phyloP scores from a whole-genome alignment of 2,888 invertebrate genomes.

The Caenorhabditis becei region DNA sequence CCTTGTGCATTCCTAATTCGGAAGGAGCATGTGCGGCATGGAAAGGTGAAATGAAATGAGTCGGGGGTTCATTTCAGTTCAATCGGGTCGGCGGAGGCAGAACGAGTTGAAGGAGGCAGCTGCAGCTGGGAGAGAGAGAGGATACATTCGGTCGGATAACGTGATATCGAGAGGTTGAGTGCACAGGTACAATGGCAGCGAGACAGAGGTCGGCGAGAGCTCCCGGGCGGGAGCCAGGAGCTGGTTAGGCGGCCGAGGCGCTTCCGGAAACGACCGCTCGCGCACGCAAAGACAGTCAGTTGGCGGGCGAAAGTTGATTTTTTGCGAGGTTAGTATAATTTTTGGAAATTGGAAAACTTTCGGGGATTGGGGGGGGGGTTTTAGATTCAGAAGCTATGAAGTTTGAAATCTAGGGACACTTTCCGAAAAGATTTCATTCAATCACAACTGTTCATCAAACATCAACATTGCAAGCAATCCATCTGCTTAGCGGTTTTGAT shows the following conservation, averaged over 20 bases:
- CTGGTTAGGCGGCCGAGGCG: slow-evolving; percentile 30
- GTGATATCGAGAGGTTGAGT: slow-evolving; percentile 56
- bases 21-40: slow-evolving; percentile 4
- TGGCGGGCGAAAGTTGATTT: too few relatives aligned
- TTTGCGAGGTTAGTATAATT: too few relatives aligned
- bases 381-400: too few relatives aligned
- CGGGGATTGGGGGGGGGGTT: too few relatives aligned
- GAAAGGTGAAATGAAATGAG: slow-evolving; percentile 21
- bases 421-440: too few relatives aligned
- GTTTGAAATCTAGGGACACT: too few relatives aligned
- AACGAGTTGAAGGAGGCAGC: slow-evolving; percentile 41
- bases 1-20: slow-evolving; percentile 36
- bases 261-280: slow-evolving; percentile 43
- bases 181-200: slow-evolving; percentile 46
- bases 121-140: slow-evolving; percentile 24
- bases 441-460: too few relatives aligned
- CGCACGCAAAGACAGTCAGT: background rate
- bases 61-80: background rate
- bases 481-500: too few relatives aligned
- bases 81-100: slow-evolving; percentile 25
- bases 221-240: slow-evolving; percentile 32
- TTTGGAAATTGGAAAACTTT: too few relatives aligned
- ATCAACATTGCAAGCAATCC: too few relatives aligned
- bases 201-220: slow-evolving; percentile 53
- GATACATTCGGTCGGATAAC: slow-evolving; percentile 51